Conservation (phyloP, 1,140 invertebrate genomes). For the Spodoptera litura region DNA sequence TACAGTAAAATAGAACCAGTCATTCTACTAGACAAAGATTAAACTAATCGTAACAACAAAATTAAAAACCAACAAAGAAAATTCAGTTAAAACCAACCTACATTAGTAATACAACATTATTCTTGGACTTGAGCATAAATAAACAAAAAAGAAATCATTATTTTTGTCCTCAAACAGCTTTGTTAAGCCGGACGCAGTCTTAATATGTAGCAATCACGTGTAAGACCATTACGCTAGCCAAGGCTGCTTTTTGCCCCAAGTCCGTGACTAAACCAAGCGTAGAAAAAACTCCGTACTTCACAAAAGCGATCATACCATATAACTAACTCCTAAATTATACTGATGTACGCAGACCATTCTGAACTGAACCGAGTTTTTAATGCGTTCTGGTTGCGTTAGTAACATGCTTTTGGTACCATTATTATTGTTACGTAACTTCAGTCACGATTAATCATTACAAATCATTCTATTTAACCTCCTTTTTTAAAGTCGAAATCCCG, state of each 20-base stretch:
- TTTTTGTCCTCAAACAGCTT: slow-evolving; percentile 24
- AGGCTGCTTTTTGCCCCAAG: slow-evolving; percentile 66
- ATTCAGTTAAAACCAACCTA: too few species aligned
- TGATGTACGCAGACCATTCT: slow-evolving; percentile 22
- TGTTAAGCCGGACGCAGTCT: slow-evolving; percentile 52
- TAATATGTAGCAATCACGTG: slow-evolving; percentile 68
- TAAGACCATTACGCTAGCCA: slow-evolving; percentile 64
- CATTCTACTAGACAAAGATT: too few species aligned
- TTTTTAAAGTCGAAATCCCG: too few species aligned
- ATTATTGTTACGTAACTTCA: not conserved
- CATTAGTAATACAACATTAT: too few species aligned
- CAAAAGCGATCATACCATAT: slow-evolving; percentile 23
- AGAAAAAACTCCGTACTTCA: slow-evolving; percentile 31
- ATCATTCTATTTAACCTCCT: too few species aligned
- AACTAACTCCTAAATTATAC: slow-evolving; percentile 38
- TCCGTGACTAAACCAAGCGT: slow-evolving; percentile 68
- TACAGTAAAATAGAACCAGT: too few species aligned
- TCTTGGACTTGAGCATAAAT: not conserved
- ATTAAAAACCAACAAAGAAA: too few species aligned
- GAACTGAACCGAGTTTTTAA: not conserved
- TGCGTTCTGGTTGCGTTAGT: not conserved
- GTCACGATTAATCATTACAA: too few species aligned
- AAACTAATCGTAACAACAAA: too few species aligned
- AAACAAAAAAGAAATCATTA: slow-evolving; percentile 9
- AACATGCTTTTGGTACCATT: not conserved